Evolutionary conservation across 2,888 invertebrate species (phyloP), one percentile per base, ranked within the genome.

Genomic region (Pseudococcus viburni): DNA sequence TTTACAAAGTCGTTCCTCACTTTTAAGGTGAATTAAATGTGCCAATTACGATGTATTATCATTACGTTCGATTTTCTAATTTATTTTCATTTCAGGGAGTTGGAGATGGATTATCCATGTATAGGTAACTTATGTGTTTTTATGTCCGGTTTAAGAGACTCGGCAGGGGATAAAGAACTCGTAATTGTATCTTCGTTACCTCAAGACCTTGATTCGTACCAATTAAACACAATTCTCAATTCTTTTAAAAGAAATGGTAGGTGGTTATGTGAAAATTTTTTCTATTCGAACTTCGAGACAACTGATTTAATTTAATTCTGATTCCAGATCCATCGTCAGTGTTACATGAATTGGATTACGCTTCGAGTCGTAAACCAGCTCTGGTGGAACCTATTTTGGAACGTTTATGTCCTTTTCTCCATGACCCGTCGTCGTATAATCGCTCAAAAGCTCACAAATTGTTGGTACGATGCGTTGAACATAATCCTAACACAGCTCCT

Each of bases 341-440:
- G 3, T 91, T 96, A 42, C 95, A 95, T 91, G 96, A 96, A 91
- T 93, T 96, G 80, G 96, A 96, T 90, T 94, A 94, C 90, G 91
- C 95, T 33, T 95, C 96, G 0, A 94, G 93, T 86, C 94, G 95
- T 89, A 94, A 94, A 90, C 95, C 95, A 0, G 93, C 94, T 12
- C 92, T 95, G 73, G 92, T 96, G 11, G 94, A 94, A 90, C 93
- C 94, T 89, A 93, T 95, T 87, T 93, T 94, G 48, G 94, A 94
- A 89, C 93, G 93, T 68, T 91, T 96, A 89, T 93, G 94, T 87
- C 94, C 94, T 86, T 91, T 95, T 84, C 93, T 96, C 89, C 92
- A 93, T 90, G 95, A 95, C 8, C 92, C 93, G 88, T 88, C 91
- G 92, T 90, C 92, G 92, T 90, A 91, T 92, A 84, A 96, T 89